Evolutionary conservation across 2,888 invertebrate genomes (phyloP).

Genomic region (Temnothorax unifasciatus): DNA sequence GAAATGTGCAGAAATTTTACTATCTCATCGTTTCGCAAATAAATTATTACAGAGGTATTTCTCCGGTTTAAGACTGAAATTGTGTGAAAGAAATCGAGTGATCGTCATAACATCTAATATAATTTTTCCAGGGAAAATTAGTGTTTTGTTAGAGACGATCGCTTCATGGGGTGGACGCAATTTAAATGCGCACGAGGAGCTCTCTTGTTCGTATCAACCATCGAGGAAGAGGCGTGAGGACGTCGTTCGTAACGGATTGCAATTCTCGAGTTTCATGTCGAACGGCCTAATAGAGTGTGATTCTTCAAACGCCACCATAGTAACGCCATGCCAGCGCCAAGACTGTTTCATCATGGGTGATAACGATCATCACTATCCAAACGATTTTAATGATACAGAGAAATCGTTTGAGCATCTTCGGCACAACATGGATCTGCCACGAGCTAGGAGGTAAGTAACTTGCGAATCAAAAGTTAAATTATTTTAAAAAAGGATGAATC

Average conservation of each 20-base stretch:
- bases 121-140: constrained; percentile 73
- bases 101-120: neutral
- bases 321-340: neutral
- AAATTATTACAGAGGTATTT: constrained; percentile 61
- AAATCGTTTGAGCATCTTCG: constrained; percentile 72
- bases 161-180: constrained; percentile 72
- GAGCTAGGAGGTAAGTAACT: constrained; percentile 74
- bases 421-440: constrained; percentile 31
- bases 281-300: constrained; percentile 73
- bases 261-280: constrained; percentile 69
- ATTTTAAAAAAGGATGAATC: neutral
- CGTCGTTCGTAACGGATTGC: constrained; percentile 64
- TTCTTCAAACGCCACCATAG: constrained; percentile 32
- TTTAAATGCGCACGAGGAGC: constrained; percentile 76
- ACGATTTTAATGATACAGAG: constrained; percentile 64
- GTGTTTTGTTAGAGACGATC: constrained; percentile 65
- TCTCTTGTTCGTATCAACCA: constrained; percentile 83
- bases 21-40: constrained; percentile 32
- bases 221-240: constrained; percentile 77
- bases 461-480: constrained; percentile 69
- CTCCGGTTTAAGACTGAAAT: neutral
- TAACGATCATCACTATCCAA: constrained; percentile 45
- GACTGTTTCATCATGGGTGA: constrained; percentile 23
- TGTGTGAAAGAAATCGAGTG: neutral
- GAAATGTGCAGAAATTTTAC: constrained; percentile 50